Evolutionary conservation across 35 echinoderm and acorn worm genomes (phyloP).

Genomic region (Ophiothrix spiculata): DNA sequence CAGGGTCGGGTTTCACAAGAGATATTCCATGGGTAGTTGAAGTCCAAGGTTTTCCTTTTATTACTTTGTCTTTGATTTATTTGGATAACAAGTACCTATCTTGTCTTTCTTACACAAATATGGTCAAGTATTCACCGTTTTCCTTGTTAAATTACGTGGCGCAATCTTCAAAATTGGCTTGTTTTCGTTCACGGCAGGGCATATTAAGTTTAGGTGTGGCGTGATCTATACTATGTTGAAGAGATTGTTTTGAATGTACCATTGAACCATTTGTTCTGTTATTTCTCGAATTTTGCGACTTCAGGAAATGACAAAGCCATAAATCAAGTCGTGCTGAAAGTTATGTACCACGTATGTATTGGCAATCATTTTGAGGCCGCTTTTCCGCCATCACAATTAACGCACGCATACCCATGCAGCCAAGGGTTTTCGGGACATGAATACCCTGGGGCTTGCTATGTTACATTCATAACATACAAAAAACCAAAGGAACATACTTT

Average conservation of each 20-base stretch:
- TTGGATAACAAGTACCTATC: too few species aligned
- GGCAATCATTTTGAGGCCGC: background rate
- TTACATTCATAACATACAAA: background rate
- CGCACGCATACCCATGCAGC: background rate
- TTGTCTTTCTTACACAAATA: too few species aligned
- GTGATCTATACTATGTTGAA: background rate
- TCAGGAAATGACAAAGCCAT: conserved; percentile 1
- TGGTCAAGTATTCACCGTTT: too few species aligned
- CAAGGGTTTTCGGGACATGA: background rate
- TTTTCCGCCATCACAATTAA: background rate
- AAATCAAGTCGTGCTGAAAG: conserved; percentile 10
- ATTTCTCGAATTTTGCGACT: background rate
- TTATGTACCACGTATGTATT: conserved; percentile 3
- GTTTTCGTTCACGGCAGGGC: too few species aligned
- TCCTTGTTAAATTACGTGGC: too few species aligned
- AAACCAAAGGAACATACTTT: conserved; percentile 6
- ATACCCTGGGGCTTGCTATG: background rate
- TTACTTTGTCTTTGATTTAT: too few species aligned
- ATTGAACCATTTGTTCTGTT: background rate
- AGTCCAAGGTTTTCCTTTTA: too few species aligned
- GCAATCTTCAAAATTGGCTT: too few species aligned
- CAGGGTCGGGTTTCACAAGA: background rate
- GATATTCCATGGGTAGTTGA: background rate
- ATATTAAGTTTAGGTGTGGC: too few species aligned
- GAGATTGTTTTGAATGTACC: background rate